These are phyloP conservation scores for Caenorhabditis sinica DNA, from an alignment of 2,888 invertebrate species.

Conservation along the genomic window DNA sequence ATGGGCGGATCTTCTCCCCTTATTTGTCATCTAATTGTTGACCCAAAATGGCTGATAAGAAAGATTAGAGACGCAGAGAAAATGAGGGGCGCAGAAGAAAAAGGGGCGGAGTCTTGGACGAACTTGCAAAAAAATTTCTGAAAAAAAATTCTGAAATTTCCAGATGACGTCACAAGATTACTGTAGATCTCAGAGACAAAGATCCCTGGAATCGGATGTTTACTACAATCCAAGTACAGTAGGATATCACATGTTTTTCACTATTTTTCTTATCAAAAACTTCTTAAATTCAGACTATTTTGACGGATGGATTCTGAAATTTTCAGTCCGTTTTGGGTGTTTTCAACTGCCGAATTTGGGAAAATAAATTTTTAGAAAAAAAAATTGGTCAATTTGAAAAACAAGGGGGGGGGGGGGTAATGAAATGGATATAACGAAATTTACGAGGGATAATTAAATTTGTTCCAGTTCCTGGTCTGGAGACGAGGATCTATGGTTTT, in stretches of 20 bases:
- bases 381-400: not conserved
- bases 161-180: conserved; percentile 17
- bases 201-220: not conserved
- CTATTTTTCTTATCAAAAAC: not conserved
- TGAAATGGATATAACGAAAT: not conserved
- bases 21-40: conserved; percentile 36
- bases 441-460: not conserved
- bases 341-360: not conserved
- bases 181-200: not conserved
- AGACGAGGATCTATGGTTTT: not conserved
- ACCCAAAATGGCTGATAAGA: not conserved
- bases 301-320: not conserved
- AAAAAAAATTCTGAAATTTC: not conserved
- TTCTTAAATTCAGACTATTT: not conserved
- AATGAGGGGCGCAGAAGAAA: not conserved
- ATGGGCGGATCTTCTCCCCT: not conserved
- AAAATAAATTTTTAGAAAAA: not conserved
- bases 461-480: not conserved
- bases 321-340: not conserved
- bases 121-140: conserved; percentile 4
- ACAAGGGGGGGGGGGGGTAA: not conserved
- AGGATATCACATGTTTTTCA: conserved; percentile 11
- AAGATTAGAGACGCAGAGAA: conserved; percentile 13
- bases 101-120: not conserved
- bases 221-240: not conserved